Evolutionary conservation across 2,797 vertebrate species (phyloP).

Genomic region (Orestias chungarensis): DNA sequence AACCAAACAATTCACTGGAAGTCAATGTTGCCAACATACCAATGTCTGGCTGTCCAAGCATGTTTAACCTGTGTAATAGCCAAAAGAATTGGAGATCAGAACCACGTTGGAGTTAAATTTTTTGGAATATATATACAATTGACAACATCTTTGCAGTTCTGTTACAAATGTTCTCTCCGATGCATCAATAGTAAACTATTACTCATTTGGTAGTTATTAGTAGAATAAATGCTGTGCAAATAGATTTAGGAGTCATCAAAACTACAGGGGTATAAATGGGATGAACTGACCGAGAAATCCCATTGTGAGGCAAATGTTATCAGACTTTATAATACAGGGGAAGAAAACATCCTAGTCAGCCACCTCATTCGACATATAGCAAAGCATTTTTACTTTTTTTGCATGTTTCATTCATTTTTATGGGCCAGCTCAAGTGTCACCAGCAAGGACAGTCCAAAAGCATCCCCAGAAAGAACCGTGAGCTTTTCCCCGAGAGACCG

Average conservation of each 20-base stretch:
- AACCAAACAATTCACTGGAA: too few species aligned
- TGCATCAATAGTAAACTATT: not conserved
- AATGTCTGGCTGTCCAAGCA: not conserved
- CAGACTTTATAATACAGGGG: constrained; percentile 65
- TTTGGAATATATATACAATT: too few species aligned
- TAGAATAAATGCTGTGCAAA: too few species aligned
- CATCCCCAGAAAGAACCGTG: constrained; percentile 55
- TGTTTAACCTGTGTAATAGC: not conserved
- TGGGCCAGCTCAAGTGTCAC: constrained; percentile 58
- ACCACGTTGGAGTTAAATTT: too few species aligned
- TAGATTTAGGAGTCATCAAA: too few species aligned
- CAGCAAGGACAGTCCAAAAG: constrained; percentile 62
- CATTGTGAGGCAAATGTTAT: constrained; percentile 62
- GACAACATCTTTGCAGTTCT: not conserved
- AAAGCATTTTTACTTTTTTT: constrained; percentile 34
- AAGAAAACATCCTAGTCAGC: constrained; percentile 56
- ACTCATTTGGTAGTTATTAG: too few species aligned
- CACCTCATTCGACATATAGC: constrained; percentile 63
- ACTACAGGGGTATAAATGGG: too few species aligned
- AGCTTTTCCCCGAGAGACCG: constrained; percentile 47
- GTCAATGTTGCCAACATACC: not conserved
- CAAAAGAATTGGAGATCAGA: too few species aligned
- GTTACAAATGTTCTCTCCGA: not conserved
- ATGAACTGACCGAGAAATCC: too few species aligned
- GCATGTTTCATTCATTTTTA: constrained; percentile 63